Conservation (phyloP, 2,797 vertebrate genomes). For the Rhinichthys osculus region DNA sequence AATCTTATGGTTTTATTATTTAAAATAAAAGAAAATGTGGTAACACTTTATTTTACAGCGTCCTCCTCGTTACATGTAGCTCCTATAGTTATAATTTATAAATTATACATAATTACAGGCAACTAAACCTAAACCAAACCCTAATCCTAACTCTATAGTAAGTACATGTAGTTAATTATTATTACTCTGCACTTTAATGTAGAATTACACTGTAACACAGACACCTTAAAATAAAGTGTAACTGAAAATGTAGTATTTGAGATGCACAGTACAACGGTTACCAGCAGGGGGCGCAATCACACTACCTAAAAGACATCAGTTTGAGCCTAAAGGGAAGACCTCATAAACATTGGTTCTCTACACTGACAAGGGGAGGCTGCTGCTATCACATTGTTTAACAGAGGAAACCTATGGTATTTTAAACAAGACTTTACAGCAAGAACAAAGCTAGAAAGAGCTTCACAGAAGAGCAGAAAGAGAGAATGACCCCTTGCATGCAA, state of each 20-base stretch:
- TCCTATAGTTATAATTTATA: neutral
- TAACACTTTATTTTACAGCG: neutral
- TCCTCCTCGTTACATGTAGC: neutral
- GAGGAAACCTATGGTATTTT: neutral
- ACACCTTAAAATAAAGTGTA: neutral
- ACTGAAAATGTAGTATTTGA: neutral
- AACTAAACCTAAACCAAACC: neutral
- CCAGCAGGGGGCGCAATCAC: slow-evolving; percentile 41
- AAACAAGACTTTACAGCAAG: neutral
- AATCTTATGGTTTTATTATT: neutral
- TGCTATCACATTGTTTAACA: neutral
- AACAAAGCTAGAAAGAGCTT: neutral
- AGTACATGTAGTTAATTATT: neutral
- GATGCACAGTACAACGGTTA: neutral
- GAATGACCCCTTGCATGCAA: neutral
- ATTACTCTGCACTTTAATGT: neutral
- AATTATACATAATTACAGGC: neutral
- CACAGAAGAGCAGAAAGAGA: neutral
- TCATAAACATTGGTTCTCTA: neutral
- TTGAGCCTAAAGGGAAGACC: neutral
- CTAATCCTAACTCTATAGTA: neutral
- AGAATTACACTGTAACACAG: neutral
- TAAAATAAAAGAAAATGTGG: neutral
- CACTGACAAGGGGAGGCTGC: neutral
- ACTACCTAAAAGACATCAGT: neutral